Conservation (phyloP, 2,888 invertebrate species). For the Chloroclysta siterata region DNA sequence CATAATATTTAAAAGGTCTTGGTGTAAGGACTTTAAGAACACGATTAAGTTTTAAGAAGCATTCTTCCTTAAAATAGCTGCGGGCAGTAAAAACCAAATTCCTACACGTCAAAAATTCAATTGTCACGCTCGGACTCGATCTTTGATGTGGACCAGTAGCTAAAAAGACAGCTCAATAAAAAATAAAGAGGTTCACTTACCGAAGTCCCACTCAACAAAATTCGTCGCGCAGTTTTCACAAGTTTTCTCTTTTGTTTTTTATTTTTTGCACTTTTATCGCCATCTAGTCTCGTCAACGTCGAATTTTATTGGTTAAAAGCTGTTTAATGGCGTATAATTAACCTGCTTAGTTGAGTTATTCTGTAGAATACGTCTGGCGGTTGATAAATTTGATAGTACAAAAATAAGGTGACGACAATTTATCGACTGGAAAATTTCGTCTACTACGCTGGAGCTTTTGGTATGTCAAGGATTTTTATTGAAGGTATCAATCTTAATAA, state of each 20-base stretch:
- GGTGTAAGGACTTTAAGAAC: background rate
- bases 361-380: conserved; percentile 26
- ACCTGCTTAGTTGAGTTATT: conserved; percentile 40
- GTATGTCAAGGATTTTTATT: background rate
- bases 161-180: conserved; percentile 37
- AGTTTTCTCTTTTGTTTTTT: conserved; percentile 46
- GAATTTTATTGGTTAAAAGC: conserved; percentile 51
- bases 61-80: conserved; percentile 11
- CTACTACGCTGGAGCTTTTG: background rate
- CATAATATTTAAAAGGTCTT: background rate
- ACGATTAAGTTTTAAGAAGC: background rate
- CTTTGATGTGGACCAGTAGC: conserved; percentile 33
- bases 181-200: conserved; percentile 44
- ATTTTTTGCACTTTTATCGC: conserved; percentile 41
- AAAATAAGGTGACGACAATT: conserved; percentile 28
- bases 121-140: conserved; percentile 22
- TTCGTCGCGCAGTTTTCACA: conserved; percentile 48
- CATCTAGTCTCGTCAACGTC: conserved; percentile 43
- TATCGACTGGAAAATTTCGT: conserved; percentile 19
- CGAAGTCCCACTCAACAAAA: conserved; percentile 41
- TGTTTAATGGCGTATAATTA: conserved; percentile 49
- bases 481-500: background rate
- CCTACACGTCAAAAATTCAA: conserved; percentile 12
- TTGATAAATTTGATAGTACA: conserved; percentile 33
- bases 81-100: conserved; percentile 20